Percentiles rank a stretch among this genome's conserved stretches.
phyloP scores from a whole-genome alignment of 92 coral and sea anemone genomes.

The Anthopleura xanthogrammica region DNA sequence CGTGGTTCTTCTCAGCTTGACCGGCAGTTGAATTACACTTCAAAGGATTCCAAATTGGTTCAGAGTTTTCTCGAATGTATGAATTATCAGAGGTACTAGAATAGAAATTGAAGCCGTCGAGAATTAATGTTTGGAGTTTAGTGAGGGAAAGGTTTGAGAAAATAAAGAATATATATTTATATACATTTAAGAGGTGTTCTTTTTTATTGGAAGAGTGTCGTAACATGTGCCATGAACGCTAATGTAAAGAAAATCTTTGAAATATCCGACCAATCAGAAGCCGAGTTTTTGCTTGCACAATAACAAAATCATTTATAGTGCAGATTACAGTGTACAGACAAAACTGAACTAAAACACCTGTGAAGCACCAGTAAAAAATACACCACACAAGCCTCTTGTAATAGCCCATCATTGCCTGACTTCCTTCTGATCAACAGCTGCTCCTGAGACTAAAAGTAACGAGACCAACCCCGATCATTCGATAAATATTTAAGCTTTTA shows the following conservation, averaged over 20 bases:
- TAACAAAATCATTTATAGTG: constrained; percentile 17
- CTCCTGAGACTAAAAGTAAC: neutral
- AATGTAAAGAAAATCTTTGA: constrained; percentile 7
- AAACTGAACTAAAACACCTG: constrained; percentile 37
- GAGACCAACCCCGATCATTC: neutral
- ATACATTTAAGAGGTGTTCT: neutral
- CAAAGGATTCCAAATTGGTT: neutral
- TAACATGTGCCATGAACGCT: neutral
- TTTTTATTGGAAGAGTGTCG: neutral
- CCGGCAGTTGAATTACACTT: neutral
- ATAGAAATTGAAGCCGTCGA: neutral
- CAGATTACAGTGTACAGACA: constrained; percentile 23
- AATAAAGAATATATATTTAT: neutral
- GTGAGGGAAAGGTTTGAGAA: neutral
- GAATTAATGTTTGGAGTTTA: neutral
- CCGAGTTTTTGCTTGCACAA: neutral
- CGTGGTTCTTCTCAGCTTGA: neutral
- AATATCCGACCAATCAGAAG: neutral
- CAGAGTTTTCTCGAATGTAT: neutral
- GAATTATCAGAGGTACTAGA: neutral
- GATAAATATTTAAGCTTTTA: neutral
- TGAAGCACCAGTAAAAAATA: neutral
- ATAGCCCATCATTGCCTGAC: neutral
- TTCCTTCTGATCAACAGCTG: constrained; percentile 9
- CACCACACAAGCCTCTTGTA: constrained; percentile 9